Evolutionary conservation across 2,113 vertebrate genomes (phyloP), one percentile per base, ranked within the genome.

Genomic region (Fregata magnificens): DNA sequence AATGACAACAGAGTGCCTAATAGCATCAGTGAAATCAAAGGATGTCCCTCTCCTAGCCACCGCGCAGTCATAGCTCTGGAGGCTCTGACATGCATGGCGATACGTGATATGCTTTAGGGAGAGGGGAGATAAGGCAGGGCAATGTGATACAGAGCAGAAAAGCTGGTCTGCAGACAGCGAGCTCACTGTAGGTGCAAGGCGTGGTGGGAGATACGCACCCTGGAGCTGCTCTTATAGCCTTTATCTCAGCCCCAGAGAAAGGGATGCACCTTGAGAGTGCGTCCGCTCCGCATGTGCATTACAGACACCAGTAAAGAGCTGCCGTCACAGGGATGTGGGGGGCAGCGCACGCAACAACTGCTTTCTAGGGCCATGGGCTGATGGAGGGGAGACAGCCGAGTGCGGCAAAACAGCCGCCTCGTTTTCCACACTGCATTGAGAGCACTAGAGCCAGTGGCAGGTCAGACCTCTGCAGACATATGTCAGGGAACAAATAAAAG

Each of bases 281-380:
- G 5, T 32, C 36, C 0, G 6, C 18, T 28, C 10, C 0, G 1
- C 40, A 5, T 0, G 0, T 16, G 49, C 2, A 0, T 31, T 26
- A 17, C 36, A 32, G 73, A 32, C 13, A 4, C 12, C 3, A 10
- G 36, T 1, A 34, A 34, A 28, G 70, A 42, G 70, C 66, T 38
- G 31, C 73, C 5, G 1, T n/a, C 2, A 2, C 58, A 14, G 65
- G 53, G 74, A n/a, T 7, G 17, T 2, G 50, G 28, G 6, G 63
- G 53, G 82, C 66, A 72, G 50, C 2, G 3, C 0, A 0, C 11
- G 3, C 34, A 15, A 3, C 2, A 7, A 5, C 79, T 31, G 38
- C 55, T 80, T 65, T 29, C 40, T 15, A 45, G 49, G 44, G 38
- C 21, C 34, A 4, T 0, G 18, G 47, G 53, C 65, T 84, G 80